These are phyloP conservation scores for Hoplodrina ambigua DNA, from an alignment of 2,888 invertebrate species.

Conservation along the genomic window DNA sequence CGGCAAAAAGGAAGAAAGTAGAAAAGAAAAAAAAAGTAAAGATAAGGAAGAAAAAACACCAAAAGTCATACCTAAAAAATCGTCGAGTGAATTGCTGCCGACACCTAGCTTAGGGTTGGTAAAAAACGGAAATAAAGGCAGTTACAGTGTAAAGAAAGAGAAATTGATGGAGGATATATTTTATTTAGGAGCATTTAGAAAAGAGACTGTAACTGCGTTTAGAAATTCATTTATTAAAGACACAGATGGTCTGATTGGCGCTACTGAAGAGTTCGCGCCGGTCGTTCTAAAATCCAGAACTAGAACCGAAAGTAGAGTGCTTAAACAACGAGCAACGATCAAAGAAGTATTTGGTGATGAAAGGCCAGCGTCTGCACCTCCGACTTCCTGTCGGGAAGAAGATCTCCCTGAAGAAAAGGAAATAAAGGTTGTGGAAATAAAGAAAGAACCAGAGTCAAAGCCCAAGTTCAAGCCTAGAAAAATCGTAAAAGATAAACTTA, in stretches of 20 bases:
- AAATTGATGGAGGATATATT: conserved; percentile 90
- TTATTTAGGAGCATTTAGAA: conserved; percentile 92
- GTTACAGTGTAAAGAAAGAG: conserved; percentile 83
- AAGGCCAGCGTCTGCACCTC: conserved; percentile 95
- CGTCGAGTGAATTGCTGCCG: conserved; percentile 89
- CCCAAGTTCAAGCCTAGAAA: conserved; percentile 84
- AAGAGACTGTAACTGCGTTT: conserved; percentile 92
- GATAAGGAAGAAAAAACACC: conserved; percentile 90
- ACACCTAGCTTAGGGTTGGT: conserved; percentile 91
- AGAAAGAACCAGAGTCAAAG: conserved; percentile 79
- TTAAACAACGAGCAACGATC: conserved; percentile 94
- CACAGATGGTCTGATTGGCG: conserved; percentile 90
- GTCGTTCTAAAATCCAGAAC: conserved; percentile 94
- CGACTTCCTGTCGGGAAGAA: conserved; percentile 91
- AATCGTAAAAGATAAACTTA: conserved; percentile 83
- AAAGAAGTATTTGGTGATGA: conserved; percentile 95
- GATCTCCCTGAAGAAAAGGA: conserved; percentile 76
- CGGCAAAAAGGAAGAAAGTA: conserved; percentile 90
- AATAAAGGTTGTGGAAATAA: conserved; percentile 73
- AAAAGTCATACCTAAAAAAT: conserved; percentile 90
- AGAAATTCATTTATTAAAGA: conserved; percentile 92
- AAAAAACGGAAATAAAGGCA: conserved; percentile 83
- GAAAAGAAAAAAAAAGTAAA: conserved; percentile 85
- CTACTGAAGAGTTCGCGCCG: conserved; percentile 92
- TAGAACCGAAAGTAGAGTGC: conserved; percentile 93